Evolutionary conservation across 2,888 invertebrate genomes (phyloP).

Genomic region (Boloria selene): DNA sequence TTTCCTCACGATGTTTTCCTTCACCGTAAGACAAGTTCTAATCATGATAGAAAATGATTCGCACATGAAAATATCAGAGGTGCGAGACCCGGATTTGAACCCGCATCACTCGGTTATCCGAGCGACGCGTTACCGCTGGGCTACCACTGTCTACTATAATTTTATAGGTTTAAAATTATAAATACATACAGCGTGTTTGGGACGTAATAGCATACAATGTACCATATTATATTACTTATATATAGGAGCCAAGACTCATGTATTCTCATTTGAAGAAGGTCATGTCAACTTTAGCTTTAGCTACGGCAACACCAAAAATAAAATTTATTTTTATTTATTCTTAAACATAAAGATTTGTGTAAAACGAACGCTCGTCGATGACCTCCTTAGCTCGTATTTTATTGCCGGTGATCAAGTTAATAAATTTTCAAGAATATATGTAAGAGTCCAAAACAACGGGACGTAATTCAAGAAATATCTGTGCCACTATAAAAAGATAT

Average conservation of each 20-base stretch:
- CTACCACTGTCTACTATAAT: no score
- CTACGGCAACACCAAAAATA: constrained; percentile 34
- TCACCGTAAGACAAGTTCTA: no score
- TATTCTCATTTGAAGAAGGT: constrained; percentile 13
- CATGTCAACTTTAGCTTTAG: constrained; percentile 10
- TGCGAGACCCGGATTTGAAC: no score
- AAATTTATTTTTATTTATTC: constrained; percentile 40
- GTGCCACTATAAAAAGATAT: constrained; percentile 52
- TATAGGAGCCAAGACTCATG: neutral
- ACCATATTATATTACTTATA: no score
- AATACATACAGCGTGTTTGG: no score
- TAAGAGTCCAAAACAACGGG: constrained; percentile 49
- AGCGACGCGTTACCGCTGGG: no score
- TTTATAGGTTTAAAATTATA: no score
- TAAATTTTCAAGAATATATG: constrained; percentile 65
- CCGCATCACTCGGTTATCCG: no score
- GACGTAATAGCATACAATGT: no score
- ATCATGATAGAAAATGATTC: no score
- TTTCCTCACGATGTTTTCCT: no score
- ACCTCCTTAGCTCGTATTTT: constrained; percentile 69
- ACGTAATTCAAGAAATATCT: constrained; percentile 63
- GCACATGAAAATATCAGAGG: no score
- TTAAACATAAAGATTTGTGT: constrained; percentile 44
- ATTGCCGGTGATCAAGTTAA: constrained; percentile 63
- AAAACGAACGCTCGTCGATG: constrained; percentile 59